These are phyloP conservation scores for Syritta pipiens DNA, from an alignment of 2,888 invertebrate genomes.

Conservation along the genomic window DNA sequence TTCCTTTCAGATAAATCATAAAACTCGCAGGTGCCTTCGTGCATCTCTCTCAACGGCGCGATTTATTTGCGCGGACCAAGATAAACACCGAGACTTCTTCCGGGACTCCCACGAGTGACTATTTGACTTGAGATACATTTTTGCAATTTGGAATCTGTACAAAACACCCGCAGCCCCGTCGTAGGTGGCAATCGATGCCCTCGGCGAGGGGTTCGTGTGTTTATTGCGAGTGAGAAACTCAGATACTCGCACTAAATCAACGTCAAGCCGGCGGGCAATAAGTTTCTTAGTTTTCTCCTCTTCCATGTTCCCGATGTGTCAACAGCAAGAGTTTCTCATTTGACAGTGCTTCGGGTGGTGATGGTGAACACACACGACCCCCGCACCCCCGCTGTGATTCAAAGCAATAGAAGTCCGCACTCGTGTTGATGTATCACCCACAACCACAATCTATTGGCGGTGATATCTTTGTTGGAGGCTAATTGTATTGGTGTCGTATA, in stretches of 20 bases:
- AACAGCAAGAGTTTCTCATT: conserved; percentile 48
- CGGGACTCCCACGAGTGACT: not conserved
- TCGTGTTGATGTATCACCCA: conserved; percentile 13
- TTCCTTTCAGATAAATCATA: no score
- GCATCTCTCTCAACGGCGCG: no score
- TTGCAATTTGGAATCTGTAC: not conserved
- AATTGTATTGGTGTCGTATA: conserved; percentile 58
- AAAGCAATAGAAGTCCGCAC: not conserved
- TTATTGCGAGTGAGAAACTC: conserved; percentile 35
- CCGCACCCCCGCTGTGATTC: not conserved
- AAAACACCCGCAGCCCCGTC: not conserved
- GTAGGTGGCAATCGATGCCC: conserved; percentile 54
- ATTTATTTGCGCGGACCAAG: no score
- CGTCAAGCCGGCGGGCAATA: conserved; percentile 53
- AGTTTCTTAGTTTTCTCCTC: conserved; percentile 9
- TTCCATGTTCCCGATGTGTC: conserved; percentile 29
- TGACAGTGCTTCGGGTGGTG: conserved; percentile 29
- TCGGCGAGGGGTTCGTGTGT: conserved; percentile 15
- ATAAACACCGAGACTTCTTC: no score
- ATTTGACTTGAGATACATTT: conserved; percentile 33
- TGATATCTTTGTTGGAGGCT: conserved; percentile 27
- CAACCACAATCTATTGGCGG: conserved; percentile 3
- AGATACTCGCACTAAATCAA: conserved; percentile 53
- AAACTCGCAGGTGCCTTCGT: no score
- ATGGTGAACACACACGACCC: not conserved